phyloP scores from a whole-genome alignment of 1,140 invertebrate species.

The Drosophila subobscura region DNA sequence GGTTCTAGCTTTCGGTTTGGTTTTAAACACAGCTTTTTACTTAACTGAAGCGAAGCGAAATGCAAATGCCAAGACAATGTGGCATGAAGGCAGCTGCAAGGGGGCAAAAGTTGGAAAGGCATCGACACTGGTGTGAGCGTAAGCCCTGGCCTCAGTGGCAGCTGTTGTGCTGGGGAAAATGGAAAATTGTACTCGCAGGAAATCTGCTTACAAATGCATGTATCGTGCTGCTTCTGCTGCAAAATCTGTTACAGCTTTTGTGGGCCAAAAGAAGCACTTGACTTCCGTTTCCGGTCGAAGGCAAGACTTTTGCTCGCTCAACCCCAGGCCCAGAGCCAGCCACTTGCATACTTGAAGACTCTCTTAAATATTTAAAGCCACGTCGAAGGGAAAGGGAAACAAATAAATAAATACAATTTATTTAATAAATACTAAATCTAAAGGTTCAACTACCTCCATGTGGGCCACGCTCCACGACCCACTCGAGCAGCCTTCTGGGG shows the following conservation, averaged over 20 bases:
- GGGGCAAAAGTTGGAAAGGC: constrained; percentile 3
- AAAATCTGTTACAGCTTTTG: constrained; percentile 58
- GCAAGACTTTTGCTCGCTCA: not conserved
- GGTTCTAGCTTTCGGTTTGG: constrained; percentile 21
- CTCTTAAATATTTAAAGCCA: constrained; percentile 63
- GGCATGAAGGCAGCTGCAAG: constrained; percentile 34
- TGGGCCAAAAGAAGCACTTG: constrained; percentile 62
- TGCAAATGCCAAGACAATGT: constrained; percentile 70
- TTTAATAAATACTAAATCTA: constrained; percentile 23
- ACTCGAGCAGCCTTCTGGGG: not conserved
- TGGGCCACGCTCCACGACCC: constrained; percentile 3
- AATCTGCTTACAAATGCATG: constrained; percentile 77
- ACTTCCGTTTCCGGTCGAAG: constrained; percentile 67
- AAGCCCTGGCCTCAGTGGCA: constrained; percentile 29
- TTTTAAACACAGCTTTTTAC: constrained; percentile 62
- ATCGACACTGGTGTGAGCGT: constrained; percentile 10
- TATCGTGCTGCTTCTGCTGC: constrained; percentile 42
- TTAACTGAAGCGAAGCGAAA: constrained; percentile 64
- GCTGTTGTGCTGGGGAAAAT: constrained; percentile 71
- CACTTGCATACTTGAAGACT: constrained; percentile 55
- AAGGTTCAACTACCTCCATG: not conserved
- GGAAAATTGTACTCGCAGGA: constrained; percentile 67
- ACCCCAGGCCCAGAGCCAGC: no score
- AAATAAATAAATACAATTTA: constrained; percentile 68
- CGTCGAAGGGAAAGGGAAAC: constrained; percentile 9